Percentiles rank a stretch among this genome's conserved stretches.
These are phyloP conservation scores for Monopterus albus DNA, from an alignment of 2,113 vertebrate species.

Conservation along the genomic window DNA sequence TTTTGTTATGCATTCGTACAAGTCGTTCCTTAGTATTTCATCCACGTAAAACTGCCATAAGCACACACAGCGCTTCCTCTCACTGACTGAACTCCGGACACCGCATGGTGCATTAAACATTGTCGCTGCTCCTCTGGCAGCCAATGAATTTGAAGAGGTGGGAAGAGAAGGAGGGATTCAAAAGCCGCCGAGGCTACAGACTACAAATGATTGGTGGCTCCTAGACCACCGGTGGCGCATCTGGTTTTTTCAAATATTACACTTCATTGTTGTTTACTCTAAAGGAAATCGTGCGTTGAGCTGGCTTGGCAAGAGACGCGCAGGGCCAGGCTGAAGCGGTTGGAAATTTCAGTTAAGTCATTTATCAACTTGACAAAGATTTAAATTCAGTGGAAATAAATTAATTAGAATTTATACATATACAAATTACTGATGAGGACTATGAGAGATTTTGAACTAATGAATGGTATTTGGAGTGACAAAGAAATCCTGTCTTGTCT, in stretches of 20 bases:
- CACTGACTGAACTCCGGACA: conserved; percentile 92
- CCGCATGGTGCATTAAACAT: conserved; percentile 98
- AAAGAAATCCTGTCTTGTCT: background rate
- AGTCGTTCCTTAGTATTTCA: conserved; percentile 58
- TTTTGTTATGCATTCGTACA: conserved; percentile 31
- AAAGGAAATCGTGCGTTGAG: conserved; percentile 58
- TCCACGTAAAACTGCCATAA: conserved; percentile 56
- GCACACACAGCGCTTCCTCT: conserved; percentile 75
- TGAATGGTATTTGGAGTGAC: too few relatives aligned
- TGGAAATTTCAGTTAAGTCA: conserved; percentile 48
- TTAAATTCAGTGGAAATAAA: background rate
- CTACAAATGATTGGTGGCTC: conserved; percentile 77
- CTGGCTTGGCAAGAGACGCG: conserved; percentile 5
- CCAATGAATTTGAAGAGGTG: conserved; percentile 84
- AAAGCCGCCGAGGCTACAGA: conserved; percentile 68
- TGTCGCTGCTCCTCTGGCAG: conserved; percentile 91
- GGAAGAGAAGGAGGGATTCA: conserved; percentile 76
- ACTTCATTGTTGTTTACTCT: conserved; percentile 72
- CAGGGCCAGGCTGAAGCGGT: background rate
- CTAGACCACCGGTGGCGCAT: conserved; percentile 65
- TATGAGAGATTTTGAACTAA: too few relatives aligned
- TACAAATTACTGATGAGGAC: too few relatives aligned
- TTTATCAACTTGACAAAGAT: background rate
- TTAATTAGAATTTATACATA: background rate
- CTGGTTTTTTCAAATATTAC: conserved; percentile 74